Conservation (phyloP, 2,113 vertebrate species). For the Gnathonemus longibarbis region DNA sequence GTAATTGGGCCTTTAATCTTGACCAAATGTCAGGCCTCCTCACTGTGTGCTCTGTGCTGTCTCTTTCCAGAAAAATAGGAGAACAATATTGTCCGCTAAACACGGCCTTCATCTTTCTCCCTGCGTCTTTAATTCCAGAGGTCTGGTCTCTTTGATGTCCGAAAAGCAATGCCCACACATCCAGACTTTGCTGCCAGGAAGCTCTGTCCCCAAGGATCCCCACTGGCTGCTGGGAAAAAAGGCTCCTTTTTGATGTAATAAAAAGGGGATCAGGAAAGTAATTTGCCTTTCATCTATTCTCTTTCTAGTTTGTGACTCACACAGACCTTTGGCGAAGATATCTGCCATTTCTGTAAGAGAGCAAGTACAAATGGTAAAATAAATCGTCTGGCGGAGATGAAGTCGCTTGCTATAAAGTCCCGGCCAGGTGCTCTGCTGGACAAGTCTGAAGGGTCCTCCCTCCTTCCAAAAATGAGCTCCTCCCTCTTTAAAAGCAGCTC, state of each 20-base stretch:
- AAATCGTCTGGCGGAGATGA: constrained; percentile 33
- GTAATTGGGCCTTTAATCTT: constrained; percentile 17
- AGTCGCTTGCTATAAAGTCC: constrained; percentile 1
- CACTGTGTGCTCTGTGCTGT: neutral
- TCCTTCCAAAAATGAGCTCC: neutral
- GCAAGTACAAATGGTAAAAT: constrained; percentile 34
- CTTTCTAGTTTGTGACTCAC: constrained; percentile 58
- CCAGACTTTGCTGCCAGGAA: constrained; percentile 64
- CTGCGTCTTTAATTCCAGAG: constrained; percentile 31
- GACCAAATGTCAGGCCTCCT: constrained; percentile 16
- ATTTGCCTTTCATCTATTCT: constrained; percentile 61
- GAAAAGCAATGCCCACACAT: constrained; percentile 55
- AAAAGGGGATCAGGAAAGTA: constrained; percentile 57
- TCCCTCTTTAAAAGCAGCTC: neutral
- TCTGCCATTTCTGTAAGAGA: constrained; percentile 42
- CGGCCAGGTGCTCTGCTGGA: neutral
- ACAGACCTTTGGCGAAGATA: constrained; percentile 45
- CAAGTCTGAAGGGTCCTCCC: neutral
- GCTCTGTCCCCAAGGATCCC: constrained; percentile 56
- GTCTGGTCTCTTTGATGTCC: constrained; percentile 55
- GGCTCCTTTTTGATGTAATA: constrained; percentile 60
- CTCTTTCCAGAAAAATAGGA: neutral
- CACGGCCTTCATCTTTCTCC: constrained; percentile 15
- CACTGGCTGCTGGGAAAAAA: constrained; percentile 54
- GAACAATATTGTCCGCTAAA: constrained; percentile 10